Base-by-base conservation (phyloP, 2,113 vertebrate genomes). In the Aphelocoma coerulescens region DNA sequence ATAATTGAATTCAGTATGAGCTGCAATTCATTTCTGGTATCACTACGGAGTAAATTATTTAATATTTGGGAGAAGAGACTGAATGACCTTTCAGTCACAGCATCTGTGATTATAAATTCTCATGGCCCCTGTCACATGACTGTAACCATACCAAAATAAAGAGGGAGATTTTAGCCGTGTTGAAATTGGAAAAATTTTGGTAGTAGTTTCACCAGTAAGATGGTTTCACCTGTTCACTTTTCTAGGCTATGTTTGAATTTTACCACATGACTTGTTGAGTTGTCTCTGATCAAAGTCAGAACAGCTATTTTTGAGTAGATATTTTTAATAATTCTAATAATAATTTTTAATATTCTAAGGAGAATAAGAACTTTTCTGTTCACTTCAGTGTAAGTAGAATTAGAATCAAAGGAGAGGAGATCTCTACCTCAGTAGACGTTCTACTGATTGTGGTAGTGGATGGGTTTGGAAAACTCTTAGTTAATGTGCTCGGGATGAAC, bases 1-100 rank as follows among this genome's bases (percentile, higher is more conserved):
- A 95, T 94, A 97, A 94, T 90, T 96, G 44, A 95, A 92, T 92
- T 90, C 76, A 55, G 49, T 84, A 86, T 52, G 86, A 92, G 84
- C 75, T 59, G 73, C 72, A 96, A 91, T 94, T 96, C 79, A 62
- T 80, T 94, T 90, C 48, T 89, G 48, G 37, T 85, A 74, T 89
- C 71, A 61, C 74, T 85, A 90, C 89, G 69, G 82, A 80, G 62
- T 73, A 92, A 78, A 89, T 93, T 76, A 87, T 92, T 96, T 96
- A 85, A 76, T 92, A 89, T 89, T 69, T 94, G 37, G 32, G 44
- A 91, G 52, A 91, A 89, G n/a, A 89, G 58, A 57, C 72, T 41
- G 68, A 81, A 41, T 91, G 76, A 92, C 76, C 73, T 75, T 87
- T 89, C 54, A 94, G 68, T 92, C 30, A 57, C 57, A 62, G 54